phyloP scores from a whole-genome alignment of 2,888 invertebrate species.

The Euphydryas editha region DNA sequence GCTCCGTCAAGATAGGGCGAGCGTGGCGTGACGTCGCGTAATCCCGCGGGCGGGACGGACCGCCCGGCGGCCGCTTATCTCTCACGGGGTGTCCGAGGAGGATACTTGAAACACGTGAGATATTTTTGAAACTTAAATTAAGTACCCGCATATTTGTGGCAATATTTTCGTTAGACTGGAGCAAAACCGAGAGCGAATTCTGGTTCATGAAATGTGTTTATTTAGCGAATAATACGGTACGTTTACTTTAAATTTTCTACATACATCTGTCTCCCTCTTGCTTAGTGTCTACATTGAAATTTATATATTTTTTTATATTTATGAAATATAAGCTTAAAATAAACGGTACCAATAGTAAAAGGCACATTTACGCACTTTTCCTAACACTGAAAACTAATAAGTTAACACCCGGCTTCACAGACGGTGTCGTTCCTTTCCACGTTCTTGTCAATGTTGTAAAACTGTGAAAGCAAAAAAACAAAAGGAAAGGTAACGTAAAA shows the following conservation, averaged over 20 bases:
- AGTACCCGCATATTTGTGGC: constrained; percentile 2
- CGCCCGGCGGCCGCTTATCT: constrained; percentile 11
- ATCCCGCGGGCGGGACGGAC: constrained; percentile 3
- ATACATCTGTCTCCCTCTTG: constrained; percentile 12
- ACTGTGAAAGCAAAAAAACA: constrained; percentile 19
- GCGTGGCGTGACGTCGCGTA: neutral
- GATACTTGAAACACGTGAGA: constrained; percentile 12
- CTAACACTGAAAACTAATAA: neutral
- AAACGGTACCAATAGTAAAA: neutral
- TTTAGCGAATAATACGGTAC: constrained; percentile 6
- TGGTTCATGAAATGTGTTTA: constrained; percentile 2
- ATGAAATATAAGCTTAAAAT: neutral
- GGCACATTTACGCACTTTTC: neutral
- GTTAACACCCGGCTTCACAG: neutral
- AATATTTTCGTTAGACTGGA: constrained; percentile 4
- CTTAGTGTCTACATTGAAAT: constrained; percentile 20
- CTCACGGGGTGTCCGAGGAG: constrained; percentile 9
- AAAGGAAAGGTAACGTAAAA: constrained; percentile 27
- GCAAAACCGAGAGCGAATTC: neutral
- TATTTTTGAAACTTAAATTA: constrained; percentile 14
- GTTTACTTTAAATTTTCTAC: constrained; percentile 5
- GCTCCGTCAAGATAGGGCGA: constrained; percentile 4
- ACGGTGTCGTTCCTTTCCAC: neutral
- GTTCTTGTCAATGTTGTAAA: constrained; percentile 1
- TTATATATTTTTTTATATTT: constrained; percentile 1